Evolutionary conservation across 1,140 invertebrate species (phyloP).

Genomic region (Temnothorax nylanderi): DNA sequence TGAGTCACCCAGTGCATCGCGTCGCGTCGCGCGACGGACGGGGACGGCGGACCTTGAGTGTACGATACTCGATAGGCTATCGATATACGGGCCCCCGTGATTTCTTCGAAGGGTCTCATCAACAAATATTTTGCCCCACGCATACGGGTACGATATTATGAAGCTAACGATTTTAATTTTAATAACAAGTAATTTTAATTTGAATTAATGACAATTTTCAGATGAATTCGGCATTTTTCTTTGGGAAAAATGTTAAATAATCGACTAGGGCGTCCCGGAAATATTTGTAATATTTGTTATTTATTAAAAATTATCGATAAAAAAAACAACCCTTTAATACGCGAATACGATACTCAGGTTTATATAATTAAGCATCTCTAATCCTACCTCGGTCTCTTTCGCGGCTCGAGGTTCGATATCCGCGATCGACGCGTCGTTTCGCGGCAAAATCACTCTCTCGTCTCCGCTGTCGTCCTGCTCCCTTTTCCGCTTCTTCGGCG

Average conservation of each 20-base stretch:
- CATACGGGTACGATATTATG: too few relatives aligned
- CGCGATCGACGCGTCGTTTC: neutral
- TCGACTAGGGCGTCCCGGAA: neutral
- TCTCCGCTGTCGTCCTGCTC: neutral
- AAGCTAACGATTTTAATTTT: neutral
- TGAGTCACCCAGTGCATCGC: constrained; percentile 59
- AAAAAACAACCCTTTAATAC: neutral
- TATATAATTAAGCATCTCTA: neutral
- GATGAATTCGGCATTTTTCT: neutral
- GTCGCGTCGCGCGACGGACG: neutral
- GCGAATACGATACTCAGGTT: neutral
- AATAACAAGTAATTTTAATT: neutral
- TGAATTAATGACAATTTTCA: neutral
- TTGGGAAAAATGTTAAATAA: neutral
- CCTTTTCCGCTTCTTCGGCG: constrained; percentile 38
- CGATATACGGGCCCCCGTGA: neutral
- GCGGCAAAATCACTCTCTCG: neutral
- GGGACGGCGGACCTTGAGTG: constrained; percentile 4
- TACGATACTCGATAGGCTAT: neutral
- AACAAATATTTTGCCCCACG: neutral
- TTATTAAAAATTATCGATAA: neutral
- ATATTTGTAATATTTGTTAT: neutral
- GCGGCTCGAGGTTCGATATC: neutral
- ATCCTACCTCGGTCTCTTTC: constrained; percentile 24
- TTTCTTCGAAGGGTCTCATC: neutral